Evolutionary conservation across 2,797 vertebrate genomes (phyloP).

Genomic region (Glossophaga mutica): DNA sequence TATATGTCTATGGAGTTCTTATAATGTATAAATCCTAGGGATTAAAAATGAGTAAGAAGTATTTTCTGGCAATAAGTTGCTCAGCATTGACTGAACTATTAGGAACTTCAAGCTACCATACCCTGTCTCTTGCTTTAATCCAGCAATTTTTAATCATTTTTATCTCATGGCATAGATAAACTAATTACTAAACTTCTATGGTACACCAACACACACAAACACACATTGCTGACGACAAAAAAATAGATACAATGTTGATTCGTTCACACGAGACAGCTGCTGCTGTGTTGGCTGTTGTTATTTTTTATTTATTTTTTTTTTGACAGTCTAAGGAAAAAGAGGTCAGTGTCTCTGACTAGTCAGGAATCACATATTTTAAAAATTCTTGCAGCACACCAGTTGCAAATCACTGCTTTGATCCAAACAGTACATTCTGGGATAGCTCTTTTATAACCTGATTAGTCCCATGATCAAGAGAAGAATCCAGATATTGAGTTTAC

Average conservation of each 20-base stretch:
- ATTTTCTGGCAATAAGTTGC: neutral
- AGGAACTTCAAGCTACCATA: neutral
- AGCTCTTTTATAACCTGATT: neutral
- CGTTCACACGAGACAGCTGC: neutral
- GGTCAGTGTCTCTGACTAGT: neutral
- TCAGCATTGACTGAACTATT: neutral
- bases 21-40: constrained; percentile 3
- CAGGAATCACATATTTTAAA: neutral
- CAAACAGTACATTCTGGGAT: neutral
- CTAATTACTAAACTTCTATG: neutral
- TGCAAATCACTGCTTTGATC: neutral
- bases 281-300: neutral
- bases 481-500: neutral
- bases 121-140: neutral
- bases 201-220: too few species aligned
- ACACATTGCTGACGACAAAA: neutral
- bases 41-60: neutral
- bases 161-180: neutral
- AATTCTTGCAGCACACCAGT: neutral
- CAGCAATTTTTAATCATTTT: neutral
- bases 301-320: neutral
- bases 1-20: neutral
- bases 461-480: neutral
- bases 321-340: neutral
- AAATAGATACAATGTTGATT: neutral